Base-by-base conservation (phyloP, 2,113 vertebrate species). In the Elephantulus edwardii region DNA sequence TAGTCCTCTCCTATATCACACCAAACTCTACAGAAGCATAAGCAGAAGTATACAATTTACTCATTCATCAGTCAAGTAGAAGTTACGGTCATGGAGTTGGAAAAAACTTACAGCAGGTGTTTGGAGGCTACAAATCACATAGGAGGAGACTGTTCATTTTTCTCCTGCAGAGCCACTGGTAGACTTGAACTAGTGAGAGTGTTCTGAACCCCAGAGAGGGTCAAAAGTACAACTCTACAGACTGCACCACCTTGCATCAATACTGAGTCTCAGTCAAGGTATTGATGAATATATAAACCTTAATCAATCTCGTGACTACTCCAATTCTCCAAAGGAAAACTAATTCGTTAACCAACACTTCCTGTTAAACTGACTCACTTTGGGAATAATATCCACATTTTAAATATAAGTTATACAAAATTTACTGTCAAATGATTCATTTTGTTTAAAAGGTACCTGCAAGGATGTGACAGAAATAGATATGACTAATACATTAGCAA, bases 401-500 rank as follows among this genome's bases (percentile, higher is more conserved):
- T 64, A 52, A 89, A 87, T 2, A 92, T 74, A 74, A 92, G 58
- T 70, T 50, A 76, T 1, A 14, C 2, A 50, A 16, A 54, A 3
- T 42, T 2, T 62, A 81, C 71, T 91, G 42, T 74, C 28, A 79
- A 89, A 71, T 90, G 48, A 86, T 22, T 91, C 40, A 79, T 89
- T 89, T 50, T 90, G n/a, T 75, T 35, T 85, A 68, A 87, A 92
- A 2, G 78, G 8, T 90, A 70, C 60, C 35, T 86, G 11, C 2
- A 88, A 84, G 76, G 56, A 56, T 62, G 30, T 90, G 66, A 75
- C 38, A 77, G 38, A 72, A 13, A 87, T 7, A 60, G 19, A 68
- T 74, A 71, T 80, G 86, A 95, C 84, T 88, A 66, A 90, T 52
- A 70, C 28, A 60, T 48, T 60, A 84, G 85, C 58, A 82, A 35